These are phyloP conservation scores for Anableps anableps DNA, from an alignment of 2,797 vertebrate genomes.

Conservation along the genomic window DNA sequence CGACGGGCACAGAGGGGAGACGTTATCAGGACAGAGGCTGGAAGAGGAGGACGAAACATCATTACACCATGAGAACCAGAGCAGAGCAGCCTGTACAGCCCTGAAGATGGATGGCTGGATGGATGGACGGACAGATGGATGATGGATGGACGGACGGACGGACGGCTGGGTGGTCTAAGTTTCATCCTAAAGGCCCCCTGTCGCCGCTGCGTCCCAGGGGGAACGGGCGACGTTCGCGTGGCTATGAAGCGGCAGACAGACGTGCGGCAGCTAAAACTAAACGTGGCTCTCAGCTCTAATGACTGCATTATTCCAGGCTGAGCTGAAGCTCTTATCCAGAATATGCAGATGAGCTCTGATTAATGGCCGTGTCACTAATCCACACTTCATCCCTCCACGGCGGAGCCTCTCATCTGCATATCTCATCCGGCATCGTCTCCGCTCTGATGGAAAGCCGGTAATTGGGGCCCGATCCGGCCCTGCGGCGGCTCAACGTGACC, in stretches of 20 bases:
- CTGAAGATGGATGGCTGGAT: constrained; percentile 37
- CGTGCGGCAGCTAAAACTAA: too few species aligned
- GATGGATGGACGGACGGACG: too few species aligned
- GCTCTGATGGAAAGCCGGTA: constrained; percentile 64
- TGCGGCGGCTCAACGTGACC: constrained; percentile 53
- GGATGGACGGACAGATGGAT: not conserved
- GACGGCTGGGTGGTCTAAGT: too few species aligned
- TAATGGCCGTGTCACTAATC: constrained; percentile 66
- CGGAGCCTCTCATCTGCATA: constrained; percentile 66
- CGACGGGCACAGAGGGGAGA: constrained; percentile 16
- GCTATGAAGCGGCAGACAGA: too few species aligned
- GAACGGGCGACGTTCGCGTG: too few species aligned
- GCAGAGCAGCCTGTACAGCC: too few species aligned
- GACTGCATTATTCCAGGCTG: constrained; percentile 27
- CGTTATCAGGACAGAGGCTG: too few species aligned
- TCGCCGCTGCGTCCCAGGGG: too few species aligned
- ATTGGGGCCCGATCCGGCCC: constrained; percentile 48
- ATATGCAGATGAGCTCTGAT: constrained; percentile 65
- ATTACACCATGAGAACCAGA: too few species aligned
- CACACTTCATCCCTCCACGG: constrained; percentile 60
- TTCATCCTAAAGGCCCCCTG: too few species aligned
- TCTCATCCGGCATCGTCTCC: constrained; percentile 64
- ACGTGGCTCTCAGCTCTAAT: too few species aligned
- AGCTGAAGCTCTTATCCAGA: constrained; percentile 42
- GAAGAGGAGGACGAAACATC: too few species aligned